Evolutionary conservation across 2,797 vertebrate species (phyloP).

Genomic region (Danionella dracula): DNA sequence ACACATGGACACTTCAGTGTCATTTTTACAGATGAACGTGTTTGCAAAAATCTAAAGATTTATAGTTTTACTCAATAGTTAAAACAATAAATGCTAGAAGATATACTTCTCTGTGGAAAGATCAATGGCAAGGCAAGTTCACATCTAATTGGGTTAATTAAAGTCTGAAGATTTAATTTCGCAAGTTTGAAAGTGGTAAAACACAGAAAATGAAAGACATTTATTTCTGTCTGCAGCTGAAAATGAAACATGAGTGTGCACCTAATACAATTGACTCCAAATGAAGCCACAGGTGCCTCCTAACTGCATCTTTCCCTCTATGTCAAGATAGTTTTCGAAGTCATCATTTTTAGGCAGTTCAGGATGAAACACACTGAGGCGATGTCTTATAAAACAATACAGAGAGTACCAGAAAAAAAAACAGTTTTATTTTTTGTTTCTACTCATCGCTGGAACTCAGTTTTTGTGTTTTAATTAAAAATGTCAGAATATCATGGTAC

Average conservation of each 20-base stretch:
- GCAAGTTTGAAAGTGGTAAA: constrained; percentile 36
- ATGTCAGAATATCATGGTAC: too few species aligned
- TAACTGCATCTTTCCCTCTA: neutral
- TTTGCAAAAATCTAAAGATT: too few species aligned
- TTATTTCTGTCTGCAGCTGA: constrained; percentile 29
- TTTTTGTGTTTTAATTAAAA: too few species aligned
- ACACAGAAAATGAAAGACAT: constrained; percentile 27
- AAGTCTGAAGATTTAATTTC: constrained; percentile 3
- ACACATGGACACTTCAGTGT: too few species aligned
- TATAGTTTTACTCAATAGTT: too few species aligned
- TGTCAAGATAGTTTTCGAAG: neutral
- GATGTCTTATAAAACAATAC: neutral
- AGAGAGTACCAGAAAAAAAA: neutral
- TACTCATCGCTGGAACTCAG: too few species aligned
- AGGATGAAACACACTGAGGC: neutral
- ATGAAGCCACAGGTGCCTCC: constrained; percentile 6
- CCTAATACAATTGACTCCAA: constrained; percentile 25
- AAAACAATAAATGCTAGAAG: too few species aligned
- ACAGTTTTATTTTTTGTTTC: neutral
- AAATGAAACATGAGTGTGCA: constrained; percentile 25
- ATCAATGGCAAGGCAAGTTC: too few species aligned
- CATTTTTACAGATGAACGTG: too few species aligned
- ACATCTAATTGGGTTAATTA: too few species aligned
- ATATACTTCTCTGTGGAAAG: too few species aligned
- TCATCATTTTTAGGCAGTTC: neutral